These are phyloP conservation scores for Tokudaia muenninki DNA, from an alignment of 2,797 vertebrate species.

Conservation along the genomic window DNA sequence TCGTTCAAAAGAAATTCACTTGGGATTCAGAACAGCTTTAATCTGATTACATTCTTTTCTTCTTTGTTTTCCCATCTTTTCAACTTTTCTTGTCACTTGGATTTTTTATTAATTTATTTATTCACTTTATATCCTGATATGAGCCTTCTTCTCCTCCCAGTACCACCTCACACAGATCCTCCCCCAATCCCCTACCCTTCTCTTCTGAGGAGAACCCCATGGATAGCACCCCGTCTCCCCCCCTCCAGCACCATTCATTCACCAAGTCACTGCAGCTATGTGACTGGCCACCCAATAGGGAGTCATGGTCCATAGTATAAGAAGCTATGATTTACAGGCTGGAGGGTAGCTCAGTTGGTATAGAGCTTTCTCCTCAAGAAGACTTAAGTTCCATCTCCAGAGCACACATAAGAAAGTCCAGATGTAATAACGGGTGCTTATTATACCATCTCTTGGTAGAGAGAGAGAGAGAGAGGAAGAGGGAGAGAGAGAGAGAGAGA, in stretches of 20 bases:
- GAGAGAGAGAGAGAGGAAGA: too few species aligned
- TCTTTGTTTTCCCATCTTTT: not conserved
- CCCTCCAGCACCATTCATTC: not conserved
- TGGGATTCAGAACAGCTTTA: not conserved
- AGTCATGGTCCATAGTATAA: not conserved
- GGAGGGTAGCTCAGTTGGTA: not conserved
- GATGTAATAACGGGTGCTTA: not conserved
- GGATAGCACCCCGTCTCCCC: too few species aligned
- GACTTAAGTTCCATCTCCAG: not conserved
- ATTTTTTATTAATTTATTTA: too few species aligned
- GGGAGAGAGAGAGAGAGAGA: not conserved
- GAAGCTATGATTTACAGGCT: not conserved
- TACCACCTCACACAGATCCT: not conserved
- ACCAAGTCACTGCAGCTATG: not conserved
- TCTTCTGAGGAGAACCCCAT: not conserved
- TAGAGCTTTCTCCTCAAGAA: not conserved
- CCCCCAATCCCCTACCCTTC: not conserved
- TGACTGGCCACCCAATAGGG: not conserved
- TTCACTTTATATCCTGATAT: not conserved
- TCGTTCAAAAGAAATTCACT: not conserved
- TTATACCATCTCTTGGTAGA: not conserved
- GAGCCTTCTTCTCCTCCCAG: not conserved
- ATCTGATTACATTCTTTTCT: not conserved
- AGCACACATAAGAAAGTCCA: not conserved
- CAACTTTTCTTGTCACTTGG: not conserved